These are phyloP conservation scores for Leucoraja erinaceus DNA, from an alignment of 2,113 vertebrate genomes.

Conservation along the genomic window DNA sequence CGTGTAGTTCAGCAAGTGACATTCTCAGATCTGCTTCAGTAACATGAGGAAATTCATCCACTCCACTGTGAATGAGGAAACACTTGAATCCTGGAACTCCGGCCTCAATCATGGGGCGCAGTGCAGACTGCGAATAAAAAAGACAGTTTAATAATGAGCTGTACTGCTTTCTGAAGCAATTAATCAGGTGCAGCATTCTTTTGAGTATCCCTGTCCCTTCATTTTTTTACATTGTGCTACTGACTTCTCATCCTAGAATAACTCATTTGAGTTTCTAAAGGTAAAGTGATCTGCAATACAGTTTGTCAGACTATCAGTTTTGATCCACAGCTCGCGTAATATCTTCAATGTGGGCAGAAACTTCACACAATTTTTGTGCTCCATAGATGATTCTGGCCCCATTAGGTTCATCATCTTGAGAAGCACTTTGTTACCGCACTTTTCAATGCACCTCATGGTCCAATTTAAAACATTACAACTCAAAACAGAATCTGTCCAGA, in stretches of 20 bases:
- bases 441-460: not conserved
- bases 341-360: not conserved
- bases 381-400: not conserved
- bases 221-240: not conserved
- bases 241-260: not conserved
- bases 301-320: not conserved
- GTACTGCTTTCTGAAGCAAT: not conserved
- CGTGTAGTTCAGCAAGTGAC: constrained; percentile 64
- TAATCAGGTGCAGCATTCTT: not conserved
- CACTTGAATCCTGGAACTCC: constrained; percentile 73
- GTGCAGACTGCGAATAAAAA: constrained; percentile 52
- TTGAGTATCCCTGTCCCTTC: not conserved
- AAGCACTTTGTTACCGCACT: not conserved
- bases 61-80: constrained; percentile 70
- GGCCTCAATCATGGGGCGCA: constrained; percentile 62
- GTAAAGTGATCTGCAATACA: not conserved
- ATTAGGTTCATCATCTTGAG: too few relatives aligned
- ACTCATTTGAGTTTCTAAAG: not conserved
- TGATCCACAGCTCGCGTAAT: not conserved
- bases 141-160: not conserved
- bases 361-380: not conserved
- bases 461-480: not conserved
- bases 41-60: constrained; percentile 70
- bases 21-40: constrained; percentile 56
- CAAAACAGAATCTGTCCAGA: not conserved